These are phyloP conservation scores for Ceryle rudis DNA, from an alignment of 2,797 vertebrate species.

Conservation along the genomic window DNA sequence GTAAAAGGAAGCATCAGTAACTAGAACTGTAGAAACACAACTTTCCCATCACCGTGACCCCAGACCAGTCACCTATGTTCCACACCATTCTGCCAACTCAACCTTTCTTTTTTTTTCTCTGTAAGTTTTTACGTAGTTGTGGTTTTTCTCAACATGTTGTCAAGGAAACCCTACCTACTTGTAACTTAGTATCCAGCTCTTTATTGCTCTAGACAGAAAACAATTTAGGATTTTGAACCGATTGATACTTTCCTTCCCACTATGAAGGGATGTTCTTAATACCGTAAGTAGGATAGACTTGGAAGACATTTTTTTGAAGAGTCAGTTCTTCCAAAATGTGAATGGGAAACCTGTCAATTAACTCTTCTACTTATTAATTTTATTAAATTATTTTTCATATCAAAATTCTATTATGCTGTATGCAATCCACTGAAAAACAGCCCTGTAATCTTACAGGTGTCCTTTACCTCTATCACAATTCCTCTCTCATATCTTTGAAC, in stretches of 20 bases:
- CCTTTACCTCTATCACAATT: not conserved
- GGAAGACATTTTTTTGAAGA: not conserved
- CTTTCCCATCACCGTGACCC: fast-evolving
- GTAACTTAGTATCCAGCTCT: constrained; percentile 71
- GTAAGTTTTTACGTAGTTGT: constrained; percentile 30
- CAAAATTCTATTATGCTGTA: not conserved
- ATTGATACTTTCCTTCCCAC: not conserved
- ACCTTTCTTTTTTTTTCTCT: not conserved
- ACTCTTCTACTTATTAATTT: not conserved
- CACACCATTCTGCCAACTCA: not conserved
- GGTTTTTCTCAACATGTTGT: constrained; percentile 78
- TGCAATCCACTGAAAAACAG: not conserved
- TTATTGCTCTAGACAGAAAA: constrained; percentile 83
- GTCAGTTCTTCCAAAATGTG: not conserved
- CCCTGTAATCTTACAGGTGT: not conserved
- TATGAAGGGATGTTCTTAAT: not conserved
- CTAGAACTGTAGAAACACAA: not conserved
- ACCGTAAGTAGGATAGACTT: not conserved
- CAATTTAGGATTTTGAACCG: constrained; percentile 57
- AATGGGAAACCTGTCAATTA: not conserved
- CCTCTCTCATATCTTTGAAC: not conserved
- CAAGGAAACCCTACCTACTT: constrained; percentile 85
- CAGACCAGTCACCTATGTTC: not conserved
- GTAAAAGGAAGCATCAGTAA: not conserved
- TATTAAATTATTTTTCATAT: not conserved